A percentile compares a stretch with the other conserved stretches of the same genome.
phyloP scores from a whole-genome alignment of 2,797 vertebrate genomes.

The Macrochelys suwanniensis region DNA sequence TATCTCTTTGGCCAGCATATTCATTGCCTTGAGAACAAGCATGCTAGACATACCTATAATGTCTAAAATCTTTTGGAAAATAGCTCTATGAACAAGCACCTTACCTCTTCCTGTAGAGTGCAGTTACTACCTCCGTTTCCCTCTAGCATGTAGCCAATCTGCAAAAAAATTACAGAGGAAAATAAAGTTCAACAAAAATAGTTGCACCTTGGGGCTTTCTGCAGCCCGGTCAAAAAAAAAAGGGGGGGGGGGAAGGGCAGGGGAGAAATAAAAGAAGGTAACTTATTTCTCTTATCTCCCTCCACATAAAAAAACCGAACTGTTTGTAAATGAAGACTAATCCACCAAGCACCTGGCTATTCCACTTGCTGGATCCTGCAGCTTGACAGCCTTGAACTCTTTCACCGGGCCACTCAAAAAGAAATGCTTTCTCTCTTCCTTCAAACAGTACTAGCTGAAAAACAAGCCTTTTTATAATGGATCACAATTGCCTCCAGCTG shows the following conservation, averaged over 20 bases:
- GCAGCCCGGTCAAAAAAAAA: neutral
- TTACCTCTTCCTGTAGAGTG: neutral
- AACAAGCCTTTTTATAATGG: neutral
- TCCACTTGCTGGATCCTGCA: neutral
- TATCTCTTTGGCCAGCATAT: neutral
- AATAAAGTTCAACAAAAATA: neutral
- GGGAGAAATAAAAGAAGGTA: neutral
- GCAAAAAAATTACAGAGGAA: too few species aligned
- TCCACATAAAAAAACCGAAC: neutral
- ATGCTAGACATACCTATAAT: neutral
- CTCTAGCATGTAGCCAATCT: neutral
- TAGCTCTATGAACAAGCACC: neutral
- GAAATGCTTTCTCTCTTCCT: neutral
- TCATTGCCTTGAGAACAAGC: neutral
- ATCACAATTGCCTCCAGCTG: neutral
- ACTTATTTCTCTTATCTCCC: neutral
- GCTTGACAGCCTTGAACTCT: neutral
- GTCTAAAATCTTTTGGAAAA: neutral
- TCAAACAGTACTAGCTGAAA: neutral
- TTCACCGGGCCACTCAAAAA: neutral
- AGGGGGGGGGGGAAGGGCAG: too few species aligned
- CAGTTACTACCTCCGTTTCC: neutral
- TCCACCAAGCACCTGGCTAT: neutral
- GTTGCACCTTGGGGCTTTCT: neutral
- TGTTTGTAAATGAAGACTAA: neutral